Evolutionary conservation across 2,797 vertebrate genomes (phyloP), one percentile per base, ranked within the genome.

Genomic region (Tokudaia muenninki): DNA sequence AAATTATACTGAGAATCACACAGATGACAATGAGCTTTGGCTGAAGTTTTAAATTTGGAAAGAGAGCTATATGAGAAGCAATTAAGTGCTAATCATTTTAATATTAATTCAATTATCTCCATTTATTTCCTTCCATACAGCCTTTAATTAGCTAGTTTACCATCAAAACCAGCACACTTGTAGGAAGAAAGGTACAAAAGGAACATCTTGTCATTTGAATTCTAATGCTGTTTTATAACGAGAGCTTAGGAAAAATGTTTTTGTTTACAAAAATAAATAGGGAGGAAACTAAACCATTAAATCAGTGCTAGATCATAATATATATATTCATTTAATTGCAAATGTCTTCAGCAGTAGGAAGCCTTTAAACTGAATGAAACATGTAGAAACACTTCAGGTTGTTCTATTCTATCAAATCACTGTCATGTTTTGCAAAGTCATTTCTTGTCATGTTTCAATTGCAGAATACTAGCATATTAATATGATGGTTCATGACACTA

Each of bases 71-170:
- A 72, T 37, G 91, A 75, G 91, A 75, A 81, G 26, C 95, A 82
- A 98, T 96, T 97, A 98, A 98, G 96, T 94, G 79, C 74, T 88
- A 95, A 95, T 29, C 94, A 17, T 93, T 96, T 97, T 95, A 95
- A 95, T 92, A 88, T 82, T 94, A 97, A 94, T 95, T 98, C 70
- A 95, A 17, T 87, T 63, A 94, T 67, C 94, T 98, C 0, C 0
- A 88, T 97, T 96, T 13, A 91, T 98, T 98, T 98, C 97, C 31
- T 92, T 92, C 11, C 92, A 41, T 34, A 63, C 24, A 87, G 29
- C 94, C 61, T 97, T 72, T 90, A 97, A 95, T 94, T 94, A 98
- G 67, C 77, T 97, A 75, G 82, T 97, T 94, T 98, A 70, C 97
- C 86, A 94, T 96, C 94, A 97, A 97, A 37, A 41, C 61, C 93